Conservation (phyloP, 2,113 vertebrate species). For the Porphyrio hochstetteri region DNA sequence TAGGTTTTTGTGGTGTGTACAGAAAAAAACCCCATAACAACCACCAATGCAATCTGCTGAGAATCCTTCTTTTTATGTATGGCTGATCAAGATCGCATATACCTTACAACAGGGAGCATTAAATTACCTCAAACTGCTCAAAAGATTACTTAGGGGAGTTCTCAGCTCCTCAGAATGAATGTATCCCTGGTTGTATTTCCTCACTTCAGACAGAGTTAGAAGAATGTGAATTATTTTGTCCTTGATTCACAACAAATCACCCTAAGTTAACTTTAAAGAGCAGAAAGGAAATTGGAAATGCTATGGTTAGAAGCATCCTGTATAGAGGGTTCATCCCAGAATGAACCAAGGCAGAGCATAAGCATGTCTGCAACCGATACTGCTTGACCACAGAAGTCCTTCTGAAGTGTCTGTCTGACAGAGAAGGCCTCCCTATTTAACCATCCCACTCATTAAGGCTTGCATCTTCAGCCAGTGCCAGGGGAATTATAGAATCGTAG, state of each 20-base stretch:
- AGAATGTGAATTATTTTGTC: not conserved
- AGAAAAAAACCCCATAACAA: not conserved
- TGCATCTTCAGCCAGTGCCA: not conserved
- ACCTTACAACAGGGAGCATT: not conserved
- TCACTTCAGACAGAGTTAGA: not conserved
- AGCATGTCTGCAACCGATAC: not conserved
- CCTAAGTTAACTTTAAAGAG: not conserved
- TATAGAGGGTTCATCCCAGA: not conserved
- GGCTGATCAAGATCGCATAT: not conserved
- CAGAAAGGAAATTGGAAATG: not conserved
- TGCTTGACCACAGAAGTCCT: not conserved
- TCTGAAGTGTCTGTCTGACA: not conserved
- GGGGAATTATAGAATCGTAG: not conserved
- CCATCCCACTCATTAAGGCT: not conserved
- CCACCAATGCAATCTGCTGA: not conserved
- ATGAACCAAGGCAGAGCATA: not conserved
- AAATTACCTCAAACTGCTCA: conserved; percentile 17
- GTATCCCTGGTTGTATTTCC: not conserved
- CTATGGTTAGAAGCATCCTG: not conserved
- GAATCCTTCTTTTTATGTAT: not conserved
- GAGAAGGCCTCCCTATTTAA: not conserved
- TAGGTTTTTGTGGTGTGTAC: not conserved
- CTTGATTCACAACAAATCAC: not conserved
- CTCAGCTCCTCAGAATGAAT: conserved; percentile 7
- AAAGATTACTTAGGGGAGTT: conserved; percentile 7